Percentiles rank a stretch among this genome's conserved stretches.
Evolutionary conservation across 2,113 vertebrate species (phyloP).

Genomic region (Oriolus oriolus): DNA sequence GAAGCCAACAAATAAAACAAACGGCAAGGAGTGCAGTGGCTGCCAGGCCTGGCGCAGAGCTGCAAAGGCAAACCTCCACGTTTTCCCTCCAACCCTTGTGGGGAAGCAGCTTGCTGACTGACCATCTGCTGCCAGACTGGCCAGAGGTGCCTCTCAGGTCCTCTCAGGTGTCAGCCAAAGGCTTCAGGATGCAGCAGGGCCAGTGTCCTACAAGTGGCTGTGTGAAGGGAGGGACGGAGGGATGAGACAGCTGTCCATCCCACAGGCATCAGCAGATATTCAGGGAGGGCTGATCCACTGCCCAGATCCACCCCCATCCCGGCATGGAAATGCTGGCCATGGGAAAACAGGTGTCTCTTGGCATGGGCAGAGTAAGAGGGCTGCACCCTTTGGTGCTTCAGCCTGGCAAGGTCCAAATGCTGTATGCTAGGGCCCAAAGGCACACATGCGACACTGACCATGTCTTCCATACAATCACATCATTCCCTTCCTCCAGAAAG

Average conservation of each 20-base stretch:
- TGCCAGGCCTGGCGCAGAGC: neutral
- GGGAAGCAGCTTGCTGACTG: neutral
- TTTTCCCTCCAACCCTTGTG: neutral
- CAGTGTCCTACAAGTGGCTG: neutral
- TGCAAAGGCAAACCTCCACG: neutral
- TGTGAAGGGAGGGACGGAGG: neutral
- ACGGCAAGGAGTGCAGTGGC: neutral
- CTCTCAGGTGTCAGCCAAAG: neutral
- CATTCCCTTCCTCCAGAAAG: neutral
- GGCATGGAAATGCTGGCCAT: neutral
- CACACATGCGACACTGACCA: neutral
- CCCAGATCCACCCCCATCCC: neutral
- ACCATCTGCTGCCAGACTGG: rapidly evolving
- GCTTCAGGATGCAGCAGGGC: neutral
- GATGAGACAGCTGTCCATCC: neutral
- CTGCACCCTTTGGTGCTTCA: neutral
- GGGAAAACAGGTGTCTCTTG: neutral
- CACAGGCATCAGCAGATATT: neutral
- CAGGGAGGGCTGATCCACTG: neutral
- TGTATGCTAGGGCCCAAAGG: neutral
- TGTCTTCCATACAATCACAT: neutral
- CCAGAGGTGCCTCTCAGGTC: neutral
- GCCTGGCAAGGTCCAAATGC: neutral
- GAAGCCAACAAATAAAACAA: neutral
- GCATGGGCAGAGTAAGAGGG: neutral